Percentiles rank a stretch among this genome's conserved stretches.
phyloP scores from a whole-genome alignment of 2,888 invertebrate species.

The Yponomeuta evonymella region DNA sequence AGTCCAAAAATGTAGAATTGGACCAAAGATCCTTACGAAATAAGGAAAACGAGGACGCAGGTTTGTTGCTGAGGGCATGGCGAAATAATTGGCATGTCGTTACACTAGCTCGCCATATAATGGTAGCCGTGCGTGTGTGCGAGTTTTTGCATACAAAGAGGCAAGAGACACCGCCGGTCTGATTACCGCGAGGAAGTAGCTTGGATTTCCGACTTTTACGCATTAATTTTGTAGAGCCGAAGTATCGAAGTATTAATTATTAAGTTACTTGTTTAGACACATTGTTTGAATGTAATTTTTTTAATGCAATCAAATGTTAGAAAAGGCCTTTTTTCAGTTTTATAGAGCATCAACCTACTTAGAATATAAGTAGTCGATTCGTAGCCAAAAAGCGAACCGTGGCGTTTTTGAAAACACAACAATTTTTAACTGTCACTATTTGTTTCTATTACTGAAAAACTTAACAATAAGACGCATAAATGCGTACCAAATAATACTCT shows the following conservation, averaged over 20 bases:
- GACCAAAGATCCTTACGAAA: constrained; percentile 3
- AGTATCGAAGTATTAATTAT: neutral
- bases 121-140: neutral
- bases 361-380: too few relatives aligned
- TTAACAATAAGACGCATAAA: neutral
- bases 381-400: too few relatives aligned
- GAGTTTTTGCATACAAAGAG: constrained; percentile 6
- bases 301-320: too few relatives aligned
- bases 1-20: too few relatives aligned
- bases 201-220: neutral
- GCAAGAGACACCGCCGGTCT: neutral
- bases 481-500: neutral
- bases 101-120: constrained; percentile 2
- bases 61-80: neutral
- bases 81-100: constrained; percentile 14
- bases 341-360: too few relatives aligned
- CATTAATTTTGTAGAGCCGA: neutral
- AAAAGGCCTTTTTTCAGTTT: too few relatives aligned
- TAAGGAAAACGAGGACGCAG: constrained; percentile 8
- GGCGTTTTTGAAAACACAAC: too few relatives aligned
- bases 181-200: neutral
- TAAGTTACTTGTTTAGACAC: too few relatives aligned
- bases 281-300: too few relatives aligned
- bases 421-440: too few relatives aligned
- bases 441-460: too few relatives aligned